A percentile compares a stretch with the other conserved stretches of the same genome.
Evolutionary conservation across 2,888 invertebrate species (phyloP).

Genomic region (Pammene fasciana): DNA sequence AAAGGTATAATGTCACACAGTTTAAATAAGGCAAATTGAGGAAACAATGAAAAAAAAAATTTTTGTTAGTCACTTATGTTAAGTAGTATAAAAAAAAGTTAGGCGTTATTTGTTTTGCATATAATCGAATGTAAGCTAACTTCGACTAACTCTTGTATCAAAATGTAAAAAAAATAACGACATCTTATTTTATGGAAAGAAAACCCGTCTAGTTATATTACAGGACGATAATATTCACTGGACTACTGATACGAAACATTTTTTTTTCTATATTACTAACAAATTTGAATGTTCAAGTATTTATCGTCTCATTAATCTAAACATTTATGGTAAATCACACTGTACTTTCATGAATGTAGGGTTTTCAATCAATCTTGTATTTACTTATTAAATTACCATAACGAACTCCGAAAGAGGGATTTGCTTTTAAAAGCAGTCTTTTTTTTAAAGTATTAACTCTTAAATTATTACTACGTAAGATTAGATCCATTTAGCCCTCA

Average conservation of each 20-base stretch:
- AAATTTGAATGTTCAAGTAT: constrained; percentile 27
- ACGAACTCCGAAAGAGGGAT: constrained; percentile 14
- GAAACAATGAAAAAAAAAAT: constrained; percentile 60
- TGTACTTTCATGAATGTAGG: constrained; percentile 21
- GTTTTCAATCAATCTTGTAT: constrained; percentile 30
- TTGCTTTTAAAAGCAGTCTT: not conserved
- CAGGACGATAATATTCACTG: constrained; percentile 32
- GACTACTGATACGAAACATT: constrained; percentile 23
- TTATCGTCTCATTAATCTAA: constrained; percentile 19
- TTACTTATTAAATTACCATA: constrained; percentile 21
- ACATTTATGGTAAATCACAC: constrained; percentile 12
- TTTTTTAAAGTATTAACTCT: not conserved
- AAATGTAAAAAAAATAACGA: constrained; percentile 68
- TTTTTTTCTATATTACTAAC: constrained; percentile 23
- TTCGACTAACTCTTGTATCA: constrained; percentile 70
- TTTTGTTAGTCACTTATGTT: constrained; percentile 70
- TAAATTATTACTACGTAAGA: not conserved
- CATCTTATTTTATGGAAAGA: constrained; percentile 37
- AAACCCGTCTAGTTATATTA: constrained; percentile 29
- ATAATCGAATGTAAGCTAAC: constrained; percentile 78
- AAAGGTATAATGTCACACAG: constrained; percentile 49
- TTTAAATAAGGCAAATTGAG: constrained; percentile 49
- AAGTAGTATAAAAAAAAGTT: constrained; percentile 73
- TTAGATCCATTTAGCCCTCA: not conserved
- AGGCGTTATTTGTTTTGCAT: constrained; percentile 69